Base-by-base conservation (phyloP, 2,888 invertebrate genomes). In the Zaprionus bogoriensis region DNA sequence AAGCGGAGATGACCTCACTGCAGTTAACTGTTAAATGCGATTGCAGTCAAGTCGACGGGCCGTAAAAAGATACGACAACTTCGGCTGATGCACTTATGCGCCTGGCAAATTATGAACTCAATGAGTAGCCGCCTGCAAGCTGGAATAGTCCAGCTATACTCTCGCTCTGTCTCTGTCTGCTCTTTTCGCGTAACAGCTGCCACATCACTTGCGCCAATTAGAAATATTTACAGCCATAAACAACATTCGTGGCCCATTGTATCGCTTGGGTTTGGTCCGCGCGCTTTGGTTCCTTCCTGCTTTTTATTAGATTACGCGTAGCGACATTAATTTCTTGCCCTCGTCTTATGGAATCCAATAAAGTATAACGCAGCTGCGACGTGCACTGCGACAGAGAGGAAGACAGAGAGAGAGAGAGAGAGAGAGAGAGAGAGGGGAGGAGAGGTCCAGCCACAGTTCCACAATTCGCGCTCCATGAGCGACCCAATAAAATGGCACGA, bases 151-250 rank as follows among this genome's bases (percentile, higher is more conserved):
- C n/a, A 27, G 9, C 9, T 10, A 27, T 3, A 14, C 19, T 20
- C 14, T 1, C 4, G 38, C 9, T 9, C 10, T 3, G 9, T 17
- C 10, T 6, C n/a, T 4, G 10, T 22, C n/a, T 17, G 5, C 20
- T 2, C n/a, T 4, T 2, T 6, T 6, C 20, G n/a, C 6, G 46
- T 53, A 54, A 28, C 74, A 68, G 74, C 72, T 82, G 74, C 12
- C 62, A 64, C 74, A 62, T 55, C 67, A 74, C 53, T 79, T 64
- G 75, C 53, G 55, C 60, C 67, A 80, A 80, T 84, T 80, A 80
- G 74, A 80, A 83, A 76, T 76, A 78, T 78, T 80, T 68, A 46
- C 32, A 60, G 84, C 74, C 81, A 80, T 80, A 80, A 80, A 80
- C 80, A 80, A 83, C 84, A 80, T 81, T 80, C 67, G 78, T 63